These are phyloP conservation scores for Embiotoca jacksoni DNA, from an alignment of 2,113 vertebrate species.

Conservation along the genomic window DNA sequence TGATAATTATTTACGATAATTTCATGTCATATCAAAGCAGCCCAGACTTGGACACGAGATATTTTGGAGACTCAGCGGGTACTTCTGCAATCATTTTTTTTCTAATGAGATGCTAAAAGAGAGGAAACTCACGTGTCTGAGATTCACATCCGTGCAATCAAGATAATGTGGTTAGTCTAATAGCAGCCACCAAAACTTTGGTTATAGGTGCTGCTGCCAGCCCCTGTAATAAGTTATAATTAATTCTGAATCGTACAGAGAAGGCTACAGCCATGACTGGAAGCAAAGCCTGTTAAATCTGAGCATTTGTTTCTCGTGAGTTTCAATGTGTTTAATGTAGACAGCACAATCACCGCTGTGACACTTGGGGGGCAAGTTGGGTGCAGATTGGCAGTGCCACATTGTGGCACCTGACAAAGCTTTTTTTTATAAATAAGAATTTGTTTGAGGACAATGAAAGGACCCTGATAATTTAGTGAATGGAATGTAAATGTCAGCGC, in stretches of 20 bases:
- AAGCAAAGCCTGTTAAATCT: constrained; percentile 38
- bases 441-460: constrained; percentile 85
- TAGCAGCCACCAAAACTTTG: constrained; percentile 17
- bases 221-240: constrained; percentile 30
- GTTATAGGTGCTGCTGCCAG: constrained; percentile 33
- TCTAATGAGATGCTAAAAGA: constrained; percentile 53
- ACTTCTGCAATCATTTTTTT: constrained; percentile 27
- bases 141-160: constrained; percentile 42
- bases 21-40: constrained; percentile 61
- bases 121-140: constrained; percentile 31
- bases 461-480: constrained; percentile 82
- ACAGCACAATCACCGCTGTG: constrained; percentile 53
- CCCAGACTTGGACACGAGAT: constrained; percentile 27
- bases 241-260: constrained; percentile 46
- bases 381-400: constrained; percentile 52
- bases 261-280: constrained; percentile 31
- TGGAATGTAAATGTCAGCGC: constrained; percentile 86
- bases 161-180: constrained; percentile 29
- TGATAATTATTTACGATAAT: constrained; percentile 69
- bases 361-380: constrained; percentile 50
- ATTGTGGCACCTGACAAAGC: constrained; percentile 81
- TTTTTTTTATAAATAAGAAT: constrained; percentile 86
- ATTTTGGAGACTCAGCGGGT: constrained; percentile 44
- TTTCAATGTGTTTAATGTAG: constrained; percentile 56
- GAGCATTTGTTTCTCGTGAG: constrained; percentile 42